Percentiles rank a stretch among this genome's conserved stretches.
Evolutionary conservation across 2,888 invertebrate genomes (phyloP).

Genomic region (Diaprepes abbreviatus): DNA sequence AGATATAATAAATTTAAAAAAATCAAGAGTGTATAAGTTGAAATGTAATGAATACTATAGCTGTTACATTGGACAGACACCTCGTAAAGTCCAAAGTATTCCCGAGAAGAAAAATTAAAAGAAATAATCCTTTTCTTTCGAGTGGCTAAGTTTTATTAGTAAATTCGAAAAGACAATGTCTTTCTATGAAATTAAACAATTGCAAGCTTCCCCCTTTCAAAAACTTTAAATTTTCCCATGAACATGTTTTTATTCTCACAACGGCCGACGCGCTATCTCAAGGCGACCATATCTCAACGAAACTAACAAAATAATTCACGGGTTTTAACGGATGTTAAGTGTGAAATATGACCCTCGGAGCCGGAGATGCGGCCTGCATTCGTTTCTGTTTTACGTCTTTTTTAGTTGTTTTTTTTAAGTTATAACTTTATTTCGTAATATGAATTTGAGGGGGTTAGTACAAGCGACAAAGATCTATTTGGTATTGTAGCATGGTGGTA

Average conservation of each 20-base stretch:
- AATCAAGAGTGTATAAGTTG: too few relatives aligned
- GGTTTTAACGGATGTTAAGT: slow-evolving; percentile 18
- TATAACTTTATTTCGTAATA: background rate
- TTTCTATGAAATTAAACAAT: too few relatives aligned
- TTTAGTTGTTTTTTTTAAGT: too few relatives aligned
- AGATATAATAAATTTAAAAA: too few relatives aligned
- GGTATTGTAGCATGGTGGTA: too few relatives aligned
- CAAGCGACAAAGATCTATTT: background rate
- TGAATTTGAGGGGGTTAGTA: background rate
- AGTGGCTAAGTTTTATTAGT: too few relatives aligned
- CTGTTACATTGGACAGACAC: too few relatives aligned
- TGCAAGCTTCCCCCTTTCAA: background rate
- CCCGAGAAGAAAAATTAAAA: too few relatives aligned
- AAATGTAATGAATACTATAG: too few relatives aligned
- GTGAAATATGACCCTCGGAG: slow-evolving; percentile 12
- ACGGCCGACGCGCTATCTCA: slow-evolving; percentile 6
- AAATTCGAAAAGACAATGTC: too few relatives aligned
- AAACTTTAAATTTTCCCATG: background rate
- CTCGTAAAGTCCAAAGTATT: too few relatives aligned
- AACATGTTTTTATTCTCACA: background rate
- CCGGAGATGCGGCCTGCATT: slow-evolving; percentile 25
- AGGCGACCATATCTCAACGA: slow-evolving; percentile 17
- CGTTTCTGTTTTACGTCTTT: background rate
- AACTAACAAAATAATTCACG: slow-evolving; percentile 23
- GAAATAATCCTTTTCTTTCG: too few relatives aligned